Evolutionary conservation across 2,797 vertebrate genomes (phyloP).

Genomic region (Myripristis murdjan): DNA sequence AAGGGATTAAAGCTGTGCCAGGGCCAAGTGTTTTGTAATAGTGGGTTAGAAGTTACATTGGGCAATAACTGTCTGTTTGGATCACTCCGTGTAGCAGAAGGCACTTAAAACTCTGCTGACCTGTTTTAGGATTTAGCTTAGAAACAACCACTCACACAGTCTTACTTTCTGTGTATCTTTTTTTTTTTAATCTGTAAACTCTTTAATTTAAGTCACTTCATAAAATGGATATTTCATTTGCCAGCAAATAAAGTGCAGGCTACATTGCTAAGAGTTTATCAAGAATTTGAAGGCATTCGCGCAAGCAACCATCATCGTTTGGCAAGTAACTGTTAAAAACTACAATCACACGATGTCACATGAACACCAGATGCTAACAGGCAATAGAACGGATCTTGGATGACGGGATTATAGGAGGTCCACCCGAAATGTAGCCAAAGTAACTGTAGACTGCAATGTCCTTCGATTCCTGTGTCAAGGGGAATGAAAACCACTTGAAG

Average conservation of each 20-base stretch:
- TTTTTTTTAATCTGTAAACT: slow-evolving; percentile 61
- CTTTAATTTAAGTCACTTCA: slow-evolving; percentile 57
- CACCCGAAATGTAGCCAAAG: slow-evolving; percentile 12
- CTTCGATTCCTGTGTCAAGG: slow-evolving; percentile 25
- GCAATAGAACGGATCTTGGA: slow-evolving; percentile 36
- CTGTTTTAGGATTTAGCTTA: slow-evolving; percentile 53
- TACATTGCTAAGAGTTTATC: slow-evolving; percentile 44
- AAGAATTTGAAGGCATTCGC: slow-evolving; percentile 55
- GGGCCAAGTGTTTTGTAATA: slow-evolving; percentile 44
- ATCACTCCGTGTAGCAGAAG: slow-evolving; percentile 75
- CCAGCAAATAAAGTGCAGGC: slow-evolving; percentile 55
- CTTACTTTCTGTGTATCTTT: slow-evolving; percentile 34
- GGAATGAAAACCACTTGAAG: slow-evolving; percentile 3
- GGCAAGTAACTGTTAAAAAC: slow-evolving; percentile 65
- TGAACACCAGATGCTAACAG: slow-evolving; percentile 54
- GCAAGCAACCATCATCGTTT: slow-evolving; percentile 52
- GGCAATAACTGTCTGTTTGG: slow-evolving; percentile 53
- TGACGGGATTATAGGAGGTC: slow-evolving; percentile 39
- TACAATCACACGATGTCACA: slow-evolving; percentile 60
- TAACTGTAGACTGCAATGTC: slow-evolving; percentile 21
- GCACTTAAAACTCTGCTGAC: slow-evolving; percentile 80
- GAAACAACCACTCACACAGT: slow-evolving; percentile 46
- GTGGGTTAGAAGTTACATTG: slow-evolving; percentile 31
- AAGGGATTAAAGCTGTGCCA: slow-evolving; percentile 67
- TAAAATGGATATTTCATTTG: slow-evolving; percentile 53